Percentiles rank a stretch among this genome's conserved stretches.
Conservation (phyloP, 2,888 invertebrate species). For the Opisthograptis luteolata region DNA sequence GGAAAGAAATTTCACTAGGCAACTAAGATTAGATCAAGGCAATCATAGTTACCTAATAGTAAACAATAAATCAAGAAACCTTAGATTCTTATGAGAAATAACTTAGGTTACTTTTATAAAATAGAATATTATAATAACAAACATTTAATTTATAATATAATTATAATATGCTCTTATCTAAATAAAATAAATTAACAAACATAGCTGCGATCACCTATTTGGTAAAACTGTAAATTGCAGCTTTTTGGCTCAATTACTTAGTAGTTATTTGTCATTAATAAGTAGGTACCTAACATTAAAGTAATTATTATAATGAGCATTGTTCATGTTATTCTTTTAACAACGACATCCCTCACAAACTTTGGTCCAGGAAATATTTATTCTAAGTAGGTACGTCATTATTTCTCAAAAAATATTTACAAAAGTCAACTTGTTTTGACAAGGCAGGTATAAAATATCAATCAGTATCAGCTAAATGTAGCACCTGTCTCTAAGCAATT, state of each 20-base stretch:
- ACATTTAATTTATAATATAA: background rate
- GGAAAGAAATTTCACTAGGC: conserved; percentile 35
- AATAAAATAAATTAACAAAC: conserved; percentile 6
- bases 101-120: too few relatives aligned
- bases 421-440: too few relatives aligned
- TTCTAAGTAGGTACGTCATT: too few relatives aligned
- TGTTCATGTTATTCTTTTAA: conserved; percentile 1
- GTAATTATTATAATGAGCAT: conserved; percentile 4
- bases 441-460: too few relatives aligned
- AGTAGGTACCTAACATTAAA: background rate
- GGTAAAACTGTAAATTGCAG: background rate
- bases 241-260: conserved; percentile 11
- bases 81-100: too few relatives aligned
- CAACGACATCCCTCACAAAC: conserved; percentile 5
- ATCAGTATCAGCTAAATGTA: too few relatives aligned
- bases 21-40: conserved; percentile 66
- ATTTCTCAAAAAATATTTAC: too few relatives aligned
- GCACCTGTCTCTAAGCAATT: too few relatives aligned
- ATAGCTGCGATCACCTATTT: background rate
- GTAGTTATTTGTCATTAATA: background rate
- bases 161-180: background rate
- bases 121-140: too few relatives aligned
- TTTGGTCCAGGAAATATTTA: conserved; percentile 2
- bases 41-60: conserved; percentile 79
- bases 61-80: too few relatives aligned